A percentile compares a stretch with the other conserved stretches of the same genome.
These are phyloP conservation scores for Ormyrus thymus DNA, from an alignment of 2,888 invertebrate genomes.

Conservation along the genomic window DNA sequence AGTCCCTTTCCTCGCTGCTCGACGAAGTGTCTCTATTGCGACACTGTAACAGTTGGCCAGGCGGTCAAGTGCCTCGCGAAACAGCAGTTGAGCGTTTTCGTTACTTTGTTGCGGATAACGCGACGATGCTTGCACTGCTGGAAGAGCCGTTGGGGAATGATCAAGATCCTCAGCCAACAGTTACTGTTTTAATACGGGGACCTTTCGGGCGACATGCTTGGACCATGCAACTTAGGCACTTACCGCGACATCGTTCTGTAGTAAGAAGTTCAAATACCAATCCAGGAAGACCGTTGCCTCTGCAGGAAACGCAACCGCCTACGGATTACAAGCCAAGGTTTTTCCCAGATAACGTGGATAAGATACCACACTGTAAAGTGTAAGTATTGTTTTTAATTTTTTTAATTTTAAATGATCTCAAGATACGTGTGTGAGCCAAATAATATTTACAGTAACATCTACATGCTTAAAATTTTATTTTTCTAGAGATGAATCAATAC, in stretches of 20 bases:
- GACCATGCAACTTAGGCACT: constrained; percentile 91
- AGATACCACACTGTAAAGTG: constrained; percentile 88
- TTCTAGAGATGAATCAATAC: constrained; percentile 90
- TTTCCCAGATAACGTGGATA: constrained; percentile 88
- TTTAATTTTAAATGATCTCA: not conserved
- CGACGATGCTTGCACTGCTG: constrained; percentile 89
- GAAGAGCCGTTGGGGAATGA: constrained; percentile 96
- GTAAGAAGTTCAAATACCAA: constrained; percentile 80
- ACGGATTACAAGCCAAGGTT: constrained; percentile 84
- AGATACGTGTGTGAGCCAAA: not conserved
- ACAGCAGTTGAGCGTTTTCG: constrained; percentile 84
- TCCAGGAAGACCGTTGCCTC: constrained; percentile 84
- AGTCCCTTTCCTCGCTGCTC: constrained; percentile 89
- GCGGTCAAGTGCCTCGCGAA: constrained; percentile 76
- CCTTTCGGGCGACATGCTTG: constrained; percentile 97
- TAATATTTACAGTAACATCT: too few species aligned
- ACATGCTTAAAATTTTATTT: not conserved
- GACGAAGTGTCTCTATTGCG: constrained; percentile 90
- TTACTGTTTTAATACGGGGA: constrained; percentile 91
- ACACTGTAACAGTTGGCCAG: constrained; percentile 82
- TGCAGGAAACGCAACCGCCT: constrained; percentile 82
- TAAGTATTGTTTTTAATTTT: constrained; percentile 74
- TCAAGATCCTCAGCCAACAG: constrained; percentile 94
- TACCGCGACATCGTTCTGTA: constrained; percentile 88
- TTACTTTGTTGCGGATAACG: constrained; percentile 94